Evolutionary conservation across 2,888 invertebrate genomes (phyloP), one percentile per base, ranked within the genome.

Genomic region (Eupsilia transversa): DNA sequence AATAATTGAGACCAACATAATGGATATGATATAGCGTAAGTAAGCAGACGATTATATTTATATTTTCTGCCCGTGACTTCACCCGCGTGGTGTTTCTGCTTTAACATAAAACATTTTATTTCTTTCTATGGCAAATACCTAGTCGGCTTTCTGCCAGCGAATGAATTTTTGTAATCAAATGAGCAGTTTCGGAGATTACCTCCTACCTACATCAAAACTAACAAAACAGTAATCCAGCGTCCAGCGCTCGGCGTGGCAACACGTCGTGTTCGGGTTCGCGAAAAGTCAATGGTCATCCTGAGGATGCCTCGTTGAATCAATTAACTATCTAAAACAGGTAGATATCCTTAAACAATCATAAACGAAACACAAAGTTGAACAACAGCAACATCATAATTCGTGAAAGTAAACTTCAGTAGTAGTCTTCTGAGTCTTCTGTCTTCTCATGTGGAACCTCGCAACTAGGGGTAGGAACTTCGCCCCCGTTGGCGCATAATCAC

Each of bases 391-490:
- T 38, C 12, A 23, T 27, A 23, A 30, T 1, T 56, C 20, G 6
- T 56, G 12, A 3, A 27, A 72, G 14, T 17, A 23, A 67, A 20
- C n/a, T 35, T 43, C 27, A 23, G 14, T 17, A 56, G 1, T 72
- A 38, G 38, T 38, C 33, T 75, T 77, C 23, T n/a, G 0, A 27
- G 52, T 59, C 27, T 59, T 52, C 49, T 14, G 6, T 35, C 27
- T 77, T 79, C 63, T 43, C 20, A 43, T 63, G 94, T 78, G 85
- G 95, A 92, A 81, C 75, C 87, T 88, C 95, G 97, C 97, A 94
- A 93, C 97, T 97, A 97, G 97, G 97, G 97, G 95, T 94, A 97
- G 98, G 97, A 98, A 98, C 98, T 98, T 97, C 96, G 97, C 97
- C 97, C 96, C 97, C 97, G 97, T 97, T 97, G 98, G 97, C 97